Evolutionary conservation across 2,888 invertebrate genomes (phyloP), one percentile per base, ranked within the genome.

Genomic region (Allacma fusca): DNA sequence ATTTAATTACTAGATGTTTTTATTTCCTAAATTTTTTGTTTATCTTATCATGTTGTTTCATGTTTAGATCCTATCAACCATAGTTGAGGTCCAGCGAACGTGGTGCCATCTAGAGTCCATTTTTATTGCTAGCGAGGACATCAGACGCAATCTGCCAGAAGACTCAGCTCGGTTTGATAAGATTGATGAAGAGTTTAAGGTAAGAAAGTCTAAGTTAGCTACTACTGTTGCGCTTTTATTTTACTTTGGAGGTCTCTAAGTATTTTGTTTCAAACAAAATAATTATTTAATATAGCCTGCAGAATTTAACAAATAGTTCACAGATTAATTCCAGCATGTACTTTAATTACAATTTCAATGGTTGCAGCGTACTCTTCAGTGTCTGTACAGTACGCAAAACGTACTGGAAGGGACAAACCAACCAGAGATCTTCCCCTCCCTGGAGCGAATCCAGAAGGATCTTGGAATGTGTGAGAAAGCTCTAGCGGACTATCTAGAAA

Each of bases 101-200:
- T 98, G 98, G 98, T 94, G 94, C 85, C 96, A 98, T 88, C 90
- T 98, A 80, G 97, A 98, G 88, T 96, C 96, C 85, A 98, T 98
- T 86, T 98, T 98, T 87, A 97, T 97, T 92, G 97, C 96, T 83
- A 97, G 97, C 0, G 97, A 98, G 87, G 98, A 98, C 87, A 98
- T 98, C 84, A 90, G 97, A 79, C 94, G 93, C 85, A 97, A 98
- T 86, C 88, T 98, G 75, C 97, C 98, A 1, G 93, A 95, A 82
- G 98, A 98, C 88, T 96, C 97, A 0, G 92, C 92, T 75, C 90
- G 97, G 86, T 98, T 98, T 87, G 95, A 96, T 88, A 91, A 91
- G 83, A 95, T 97, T 83, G 97, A 98, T 87, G 88, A 90, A 19
- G 94, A 96, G 85, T 98, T 98, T 87, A 96, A 96, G 87, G 92